Evolutionary conservation across 2,797 vertebrate genomes (phyloP), one percentile per base, ranked within the genome.

Genomic region (Typhlichthys subterraneus): DNA sequence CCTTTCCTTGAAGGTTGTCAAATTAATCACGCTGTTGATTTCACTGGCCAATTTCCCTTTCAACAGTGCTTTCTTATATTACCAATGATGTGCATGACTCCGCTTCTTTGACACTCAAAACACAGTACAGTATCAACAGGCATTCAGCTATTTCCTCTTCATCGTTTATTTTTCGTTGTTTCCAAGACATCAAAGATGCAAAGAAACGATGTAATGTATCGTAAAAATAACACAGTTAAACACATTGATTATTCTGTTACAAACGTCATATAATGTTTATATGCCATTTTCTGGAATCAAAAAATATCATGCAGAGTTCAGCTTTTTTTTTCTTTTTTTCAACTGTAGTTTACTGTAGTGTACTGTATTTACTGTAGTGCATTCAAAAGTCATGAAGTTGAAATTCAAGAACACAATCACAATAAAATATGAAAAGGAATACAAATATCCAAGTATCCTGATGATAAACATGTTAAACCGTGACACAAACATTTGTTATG

Each of bases 1-100:
- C 89, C 87, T 91, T 90, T 90, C 82, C 82, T 87, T 87, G 90
- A 93, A 91, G 88, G 89, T 90, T 91, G 87, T 90, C 84, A 85
- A 85, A 90, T 91, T 90, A 90, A 89, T 90, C 86, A 90, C 69
- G 64, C 84, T 69, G 78, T 72, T 84, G 90, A 89, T 84, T 90
- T 67, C 59, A 75, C 70, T 76, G 57, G 67, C 87, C 78, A 84
- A 46, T 84, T 75, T 73, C 62, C 57, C 52, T 47, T 61, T 57
- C 57, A 66, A 70, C 81, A 62, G 57, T 46, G 66, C 51, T 63
- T 77, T 73, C 81, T 79, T 76, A 74, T 84, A 68, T 73, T 72
- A 29, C 3, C 69, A 61, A 59, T 63, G 66, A 66, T 12, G 70
- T 51, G 65, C 70, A 5, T 61, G 53, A 67, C 61, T 65, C 63